These are phyloP conservation scores for Rhea pennata DNA, from an alignment of 2,113 vertebrate species.

Conservation along the genomic window DNA sequence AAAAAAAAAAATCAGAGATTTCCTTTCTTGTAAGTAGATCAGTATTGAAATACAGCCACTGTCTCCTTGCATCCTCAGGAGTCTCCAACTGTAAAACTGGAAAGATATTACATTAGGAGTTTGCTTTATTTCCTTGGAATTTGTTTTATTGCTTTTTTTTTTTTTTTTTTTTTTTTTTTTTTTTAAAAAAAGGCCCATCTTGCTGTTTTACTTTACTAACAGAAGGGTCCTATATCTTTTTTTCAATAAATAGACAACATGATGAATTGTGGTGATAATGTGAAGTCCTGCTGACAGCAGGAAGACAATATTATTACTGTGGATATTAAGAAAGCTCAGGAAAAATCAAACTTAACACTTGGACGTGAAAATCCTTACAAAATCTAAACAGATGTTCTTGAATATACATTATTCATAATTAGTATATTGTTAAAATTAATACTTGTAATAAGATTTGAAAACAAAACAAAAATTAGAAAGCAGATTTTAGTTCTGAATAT, in stretches of 20 bases:
- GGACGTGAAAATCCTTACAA: neutral
- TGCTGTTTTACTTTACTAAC: neutral
- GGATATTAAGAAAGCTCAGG: neutral
- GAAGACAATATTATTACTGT: neutral
- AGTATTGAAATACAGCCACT: neutral
- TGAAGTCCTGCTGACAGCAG: neutral
- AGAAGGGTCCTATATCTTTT: neutral
- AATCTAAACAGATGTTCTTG: neutral
- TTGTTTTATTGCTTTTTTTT: too few species aligned
- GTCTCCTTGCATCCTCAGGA: neutral
- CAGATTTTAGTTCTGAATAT: neutral
- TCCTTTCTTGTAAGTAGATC: neutral
- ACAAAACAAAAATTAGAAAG: neutral
- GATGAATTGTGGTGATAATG: neutral
- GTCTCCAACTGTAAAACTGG: neutral
- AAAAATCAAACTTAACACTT: neutral
- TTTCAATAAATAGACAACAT: neutral
- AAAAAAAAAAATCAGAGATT: rapidly evolving
- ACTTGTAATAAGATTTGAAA: neutral
- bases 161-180: too few species aligned
- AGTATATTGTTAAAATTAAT: neutral
- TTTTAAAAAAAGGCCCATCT: neutral
- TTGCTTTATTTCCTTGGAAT: neutral
- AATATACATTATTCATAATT: neutral
- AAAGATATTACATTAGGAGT: neutral